Base-by-base conservation (phyloP, 2,113 vertebrate species). In the Etia nguti region DNA sequence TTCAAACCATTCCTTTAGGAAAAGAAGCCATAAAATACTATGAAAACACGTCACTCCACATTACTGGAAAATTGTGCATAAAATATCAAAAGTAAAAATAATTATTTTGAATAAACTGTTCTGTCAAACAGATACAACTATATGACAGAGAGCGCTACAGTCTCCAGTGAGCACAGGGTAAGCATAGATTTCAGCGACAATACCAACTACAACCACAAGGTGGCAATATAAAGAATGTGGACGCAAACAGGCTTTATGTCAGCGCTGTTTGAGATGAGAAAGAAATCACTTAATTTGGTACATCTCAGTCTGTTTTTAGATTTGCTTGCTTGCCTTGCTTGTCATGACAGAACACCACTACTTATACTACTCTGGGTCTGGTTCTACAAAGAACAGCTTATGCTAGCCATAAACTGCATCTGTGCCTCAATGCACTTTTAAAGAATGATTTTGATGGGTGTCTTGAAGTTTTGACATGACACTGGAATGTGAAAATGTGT, bases 91-190 rank as follows among this genome's bases (percentile, higher is more conserved):
- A 62, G 59, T 36, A n/a, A 62, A 62, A 62, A 62, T 36, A 36
- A 36, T 36, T 36, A 62, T n/a, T 62, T 62, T 36, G 18, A 16
- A n/a, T 62, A 11, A 36, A 7, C 36, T 36, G 31, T 4, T 62
- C 10, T 62, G 4, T 62, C 59, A 36, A 36, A 62, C 11, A 31
- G 59, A 36, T 18, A 36, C 59, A 34, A 9, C 29, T 9, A 6
- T 6, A 1, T 0, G 29, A 7, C 59, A 62, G 5, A 10, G 16
- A 60, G 29, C 20, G 29, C 16, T 7, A 0, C 59, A 12, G 52
- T 55, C n/a, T 12, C 52, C n/a, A 62, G 31, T 7, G 3, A 29
- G 26, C 26, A 29, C 26, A 29, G 4, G 4, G 4, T 29, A 29
- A 29, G 26, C 26, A 4, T 29, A 29, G 26, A 29, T 29, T 62